Conservation (phyloP, 2,113 vertebrate species). For the Apteryx mantelli region DNA sequence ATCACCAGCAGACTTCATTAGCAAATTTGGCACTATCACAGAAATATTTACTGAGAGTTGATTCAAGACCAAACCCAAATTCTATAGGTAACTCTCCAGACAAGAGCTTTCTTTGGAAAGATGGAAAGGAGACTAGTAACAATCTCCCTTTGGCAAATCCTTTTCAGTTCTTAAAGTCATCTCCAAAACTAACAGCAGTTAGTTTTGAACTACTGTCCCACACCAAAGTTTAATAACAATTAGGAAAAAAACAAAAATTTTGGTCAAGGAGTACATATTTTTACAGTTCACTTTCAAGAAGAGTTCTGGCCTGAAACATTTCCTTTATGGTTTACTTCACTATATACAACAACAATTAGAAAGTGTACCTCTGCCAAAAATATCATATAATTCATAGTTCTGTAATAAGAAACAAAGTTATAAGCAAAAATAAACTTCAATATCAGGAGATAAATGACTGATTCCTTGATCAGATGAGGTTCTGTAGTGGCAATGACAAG, state of each 20-base stretch:
- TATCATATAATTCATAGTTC: not conserved
- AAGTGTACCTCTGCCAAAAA: not conserved
- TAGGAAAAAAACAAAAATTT: not conserved
- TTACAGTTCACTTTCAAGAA: not conserved
- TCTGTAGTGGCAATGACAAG: not conserved
- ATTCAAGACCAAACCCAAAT: not conserved
- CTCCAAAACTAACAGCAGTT: not conserved
- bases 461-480: not conserved
- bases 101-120: not conserved
- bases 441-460: not conserved
- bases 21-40: not conserved
- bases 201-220: not conserved
- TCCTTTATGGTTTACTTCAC: not conserved
- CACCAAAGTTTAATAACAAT: not conserved
- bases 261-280: rapidly evolving
- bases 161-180: not conserved
- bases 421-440: slow-evolving; percentile 4
- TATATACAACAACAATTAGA: not conserved
- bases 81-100: not conserved
- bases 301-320: not conserved
- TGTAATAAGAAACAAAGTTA: not conserved
- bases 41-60: not conserved
- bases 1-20: not conserved
- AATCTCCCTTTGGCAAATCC: not conserved
- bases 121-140: not conserved